Evolutionary conservation across 2,797 vertebrate species (phyloP), one percentile per base, ranked within the genome.

Genomic region (Falco columbarius): DNA sequence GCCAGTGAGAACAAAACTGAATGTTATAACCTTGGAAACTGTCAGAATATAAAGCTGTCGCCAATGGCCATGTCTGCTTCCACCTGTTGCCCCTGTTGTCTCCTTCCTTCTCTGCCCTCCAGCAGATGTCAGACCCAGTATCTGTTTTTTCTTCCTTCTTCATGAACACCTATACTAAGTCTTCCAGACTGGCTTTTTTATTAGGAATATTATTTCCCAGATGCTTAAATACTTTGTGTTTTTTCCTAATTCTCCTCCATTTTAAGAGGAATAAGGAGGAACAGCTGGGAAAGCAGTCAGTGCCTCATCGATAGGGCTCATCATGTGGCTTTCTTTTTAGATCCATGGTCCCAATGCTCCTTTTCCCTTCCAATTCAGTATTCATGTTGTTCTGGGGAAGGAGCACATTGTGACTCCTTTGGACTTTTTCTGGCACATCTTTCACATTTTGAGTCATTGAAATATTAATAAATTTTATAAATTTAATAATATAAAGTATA

Each of bases 351-450:
- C 54, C 58, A 74, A 3, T 20, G 42, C 46, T 95, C 30, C 21
- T 81, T 85, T 94, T 36, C 0, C 7, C 29, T 32, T 40, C 14
- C 7, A 36, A 71, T 91, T 79, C 34, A 54, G 38, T 38, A 56
- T 62, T 66, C 4, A 0, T 66, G 34, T 71, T 89, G 23, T 82
- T 87, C 63, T 82, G 23, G 47, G 81, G 72, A 83, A 85, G 55
- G 13, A 90, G 36, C 32, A 71, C 22, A 27, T 12, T 77, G 56
- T 81, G 9, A 81, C 56, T 83, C 67, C 73, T 90, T 74, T n/a
- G 23, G 46, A 38, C 44, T 92, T 88, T 94, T 90, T 81, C 79
- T 96, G 88, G 42, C 24, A 88, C 22, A 23, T 55, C 40, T 89
- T 74, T 86, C 38, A 71, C n/a, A 44, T 59, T 81, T 89, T 86